Evolutionary conservation across 2,888 invertebrate genomes (phyloP).

Genomic region (Drosophila melanosoma): DNA sequence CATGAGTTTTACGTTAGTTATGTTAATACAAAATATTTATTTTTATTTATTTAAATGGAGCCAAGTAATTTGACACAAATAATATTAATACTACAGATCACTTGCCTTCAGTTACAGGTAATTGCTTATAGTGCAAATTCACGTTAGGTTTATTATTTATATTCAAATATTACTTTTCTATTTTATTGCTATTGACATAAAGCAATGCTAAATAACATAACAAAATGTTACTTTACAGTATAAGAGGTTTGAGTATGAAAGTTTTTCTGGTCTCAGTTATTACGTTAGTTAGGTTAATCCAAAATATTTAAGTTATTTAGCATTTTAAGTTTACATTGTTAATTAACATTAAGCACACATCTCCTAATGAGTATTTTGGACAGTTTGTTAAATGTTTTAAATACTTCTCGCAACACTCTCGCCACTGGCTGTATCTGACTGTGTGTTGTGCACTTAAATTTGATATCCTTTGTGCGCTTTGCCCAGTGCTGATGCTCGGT

Average conservation of each 20-base stretch:
- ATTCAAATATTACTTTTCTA: background rate
- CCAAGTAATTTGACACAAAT: background rate
- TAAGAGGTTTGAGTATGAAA: background rate
- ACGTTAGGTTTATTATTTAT: background rate
- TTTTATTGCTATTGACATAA: background rate
- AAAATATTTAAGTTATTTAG: background rate
- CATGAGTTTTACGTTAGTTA: too few relatives aligned
- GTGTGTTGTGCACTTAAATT: constrained; percentile 76
- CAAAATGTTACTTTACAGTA: background rate
- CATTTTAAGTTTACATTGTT: background rate
- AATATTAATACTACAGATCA: background rate
- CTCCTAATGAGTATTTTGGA: background rate
- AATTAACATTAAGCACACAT: background rate
- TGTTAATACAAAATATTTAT: too few relatives aligned
- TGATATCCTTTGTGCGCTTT: constrained; percentile 74
- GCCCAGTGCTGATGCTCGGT: constrained; percentile 39
- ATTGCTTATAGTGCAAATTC: background rate
- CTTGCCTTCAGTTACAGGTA: background rate
- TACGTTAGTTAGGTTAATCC: background rate
- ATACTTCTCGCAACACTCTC: constrained; percentile 26
- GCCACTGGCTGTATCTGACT: constrained; percentile 12
- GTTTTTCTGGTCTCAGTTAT: background rate
- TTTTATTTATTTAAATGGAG: background rate
- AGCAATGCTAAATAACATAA: background rate
- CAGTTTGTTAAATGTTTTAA: background rate